Evolutionary conservation across 2,888 invertebrate species (phyloP).

Genomic region (Limnephilus auricula): DNA sequence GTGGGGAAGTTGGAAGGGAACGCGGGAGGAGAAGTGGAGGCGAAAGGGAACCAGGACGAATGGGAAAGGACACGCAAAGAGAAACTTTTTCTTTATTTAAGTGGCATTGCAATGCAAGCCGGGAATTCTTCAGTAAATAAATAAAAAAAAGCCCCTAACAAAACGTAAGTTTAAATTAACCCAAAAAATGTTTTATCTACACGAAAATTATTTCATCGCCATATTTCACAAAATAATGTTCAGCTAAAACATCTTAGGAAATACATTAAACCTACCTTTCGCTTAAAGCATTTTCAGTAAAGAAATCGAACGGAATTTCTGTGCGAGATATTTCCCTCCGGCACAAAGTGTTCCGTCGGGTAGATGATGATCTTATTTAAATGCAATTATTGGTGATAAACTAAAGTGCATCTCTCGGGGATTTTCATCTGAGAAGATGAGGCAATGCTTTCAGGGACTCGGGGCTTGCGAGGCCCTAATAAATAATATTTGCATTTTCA

Average conservation of each 20-base stretch:
- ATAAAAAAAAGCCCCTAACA: background rate
- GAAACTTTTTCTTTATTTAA: no score
- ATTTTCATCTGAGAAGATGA: conserved; percentile 14
- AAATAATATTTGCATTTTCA: conserved; percentile 2
- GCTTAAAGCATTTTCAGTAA: conserved; percentile 16
- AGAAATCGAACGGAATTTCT: background rate
- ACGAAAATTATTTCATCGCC: background rate
- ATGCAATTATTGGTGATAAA: conserved; percentile 50
- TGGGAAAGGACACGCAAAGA: no score
- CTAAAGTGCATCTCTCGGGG: conserved; percentile 34
- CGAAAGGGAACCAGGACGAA: no score
- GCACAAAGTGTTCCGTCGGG: conserved; percentile 38
- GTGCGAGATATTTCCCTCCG: background rate
- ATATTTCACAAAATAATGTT: background rate
- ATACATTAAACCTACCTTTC: background rate
- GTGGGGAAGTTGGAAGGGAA: no score
- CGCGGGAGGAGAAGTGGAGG: no score
- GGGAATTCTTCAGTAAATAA: no score
- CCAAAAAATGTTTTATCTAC: background rate
- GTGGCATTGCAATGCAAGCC: no score
- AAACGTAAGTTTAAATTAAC: background rate
- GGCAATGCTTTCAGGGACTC: conserved; percentile 15
- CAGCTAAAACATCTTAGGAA: background rate
- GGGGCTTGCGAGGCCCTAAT: background rate
- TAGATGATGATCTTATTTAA: conserved; percentile 39